Evolutionary conservation across 2,797 vertebrate species (phyloP), one percentile per base, ranked within the genome.

Genomic region (Lacerta agilis): DNA sequence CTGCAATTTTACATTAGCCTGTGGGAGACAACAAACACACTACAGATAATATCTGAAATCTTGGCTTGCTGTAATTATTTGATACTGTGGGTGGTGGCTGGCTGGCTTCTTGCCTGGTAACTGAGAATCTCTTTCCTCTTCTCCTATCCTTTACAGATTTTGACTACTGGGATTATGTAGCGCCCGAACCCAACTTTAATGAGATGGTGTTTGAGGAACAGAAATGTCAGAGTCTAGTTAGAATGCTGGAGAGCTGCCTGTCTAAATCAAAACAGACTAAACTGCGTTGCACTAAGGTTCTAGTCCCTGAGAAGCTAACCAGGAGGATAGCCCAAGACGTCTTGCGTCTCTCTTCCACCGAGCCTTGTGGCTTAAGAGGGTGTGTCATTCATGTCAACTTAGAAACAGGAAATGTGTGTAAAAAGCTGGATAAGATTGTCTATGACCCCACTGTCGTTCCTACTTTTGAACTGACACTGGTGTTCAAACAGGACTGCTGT

Each of bases 331-430:
- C 98, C 0, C 95, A 95, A 0, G 97, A 98, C 20, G 97, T 98
- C 18, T 94, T 98, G 86, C 94, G 97, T 25, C 96, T 98, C 86
- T 96, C 98, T 0, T 96, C 97, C 1, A 95, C 97, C 0, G 98
- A 98, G 95, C 98, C 98, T 73, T 98, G 98, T 1, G 98, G 98
- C 79, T 97, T 98, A 38, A 96, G 98, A 0, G 98, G 98, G 61
- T 98, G 97, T 15, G 92, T 98, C 85, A 96, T 98, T 79, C 97
- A 97, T 6, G 91, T 98, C 83, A 97, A 97, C 79, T 94, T 98
- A 91, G 98, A 98, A 94, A 93, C 95, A 88, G 98, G 97, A 88
- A 97, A 97, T 88, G 96, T 97, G 87, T 98, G 97, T 94, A 97
- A 97, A 94, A 97, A 96, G 90, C 96, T 98, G 89, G 98, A 98